A percentile compares a stretch with the other conserved stretches of the same genome.
These are phyloP conservation scores for Cancer borealis DNA, from an alignment of 2,888 invertebrate species.

Conservation along the genomic window DNA sequence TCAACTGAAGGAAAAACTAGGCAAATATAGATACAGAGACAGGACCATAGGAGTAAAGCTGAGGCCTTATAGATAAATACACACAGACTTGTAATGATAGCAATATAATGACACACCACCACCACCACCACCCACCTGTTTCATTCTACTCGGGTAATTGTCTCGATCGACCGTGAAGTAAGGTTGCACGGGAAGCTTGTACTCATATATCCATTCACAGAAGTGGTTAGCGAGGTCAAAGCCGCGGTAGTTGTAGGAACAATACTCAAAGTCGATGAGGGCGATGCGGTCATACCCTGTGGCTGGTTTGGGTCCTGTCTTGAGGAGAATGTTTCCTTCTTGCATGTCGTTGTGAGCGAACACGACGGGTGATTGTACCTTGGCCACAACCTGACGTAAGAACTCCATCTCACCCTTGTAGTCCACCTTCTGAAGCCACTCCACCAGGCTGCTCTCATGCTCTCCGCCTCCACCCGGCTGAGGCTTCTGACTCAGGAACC, in stretches of 20 bases:
- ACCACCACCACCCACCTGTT: constrained; percentile 84
- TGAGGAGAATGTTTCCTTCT: constrained; percentile 88
- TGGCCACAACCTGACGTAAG: constrained; percentile 84
- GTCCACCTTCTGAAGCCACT: constrained; percentile 82
- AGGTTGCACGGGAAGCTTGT: constrained; percentile 88
- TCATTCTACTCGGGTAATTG: constrained; percentile 88
- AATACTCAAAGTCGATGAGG: constrained; percentile 96
- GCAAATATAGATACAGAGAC: too few relatives aligned
- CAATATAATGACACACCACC: not conserved
- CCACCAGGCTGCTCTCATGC: constrained; percentile 56
- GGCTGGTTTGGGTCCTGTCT: constrained; percentile 79
- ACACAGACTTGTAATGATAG: too few relatives aligned
- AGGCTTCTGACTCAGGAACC: constrained; percentile 77
- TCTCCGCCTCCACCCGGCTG: not conserved
- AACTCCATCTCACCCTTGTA: constrained; percentile 86
- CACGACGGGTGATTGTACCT: constrained; percentile 88
- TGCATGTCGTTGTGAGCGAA: constrained; percentile 98
- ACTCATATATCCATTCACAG: constrained; percentile 94
- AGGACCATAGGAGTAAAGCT: too few relatives aligned
- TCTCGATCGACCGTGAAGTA: constrained; percentile 86
- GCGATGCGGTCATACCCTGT: constrained; percentile 83
- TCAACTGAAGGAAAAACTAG: too few relatives aligned
- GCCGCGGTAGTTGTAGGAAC: constrained; percentile 95
- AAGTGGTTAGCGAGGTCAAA: constrained; percentile 98
- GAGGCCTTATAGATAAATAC: too few relatives aligned